Percentiles rank a stretch among this genome's conserved stretches.
Evolutionary conservation across 2,888 invertebrate species (phyloP).

Genomic region (Unio delphinus): DNA sequence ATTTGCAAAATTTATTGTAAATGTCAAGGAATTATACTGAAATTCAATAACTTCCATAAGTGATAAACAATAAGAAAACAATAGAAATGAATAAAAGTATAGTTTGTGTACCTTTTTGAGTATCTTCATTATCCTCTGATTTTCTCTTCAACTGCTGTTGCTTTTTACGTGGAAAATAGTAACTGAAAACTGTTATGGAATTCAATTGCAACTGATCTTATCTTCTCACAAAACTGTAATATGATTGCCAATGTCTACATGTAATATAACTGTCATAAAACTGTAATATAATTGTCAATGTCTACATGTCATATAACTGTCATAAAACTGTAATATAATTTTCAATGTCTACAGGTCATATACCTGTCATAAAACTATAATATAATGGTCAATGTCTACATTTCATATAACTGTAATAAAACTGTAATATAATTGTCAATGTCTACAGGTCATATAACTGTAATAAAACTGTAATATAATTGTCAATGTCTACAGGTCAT

Average conservation of each 20-base stretch:
- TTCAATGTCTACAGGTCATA: not conserved
- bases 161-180: slow-evolving; percentile 59
- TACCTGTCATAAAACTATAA: not conserved
- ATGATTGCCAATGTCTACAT: not conserved
- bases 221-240: not conserved
- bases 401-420: too few relatives aligned
- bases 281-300: not conserved
- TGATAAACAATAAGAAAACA: too few relatives aligned
- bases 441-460: too few relatives aligned
- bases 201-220: not conserved
- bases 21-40: too few relatives aligned
- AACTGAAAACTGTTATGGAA: slow-evolving; percentile 35
- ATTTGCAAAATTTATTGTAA: too few relatives aligned
- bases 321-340: not conserved
- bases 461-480: too few relatives aligned
- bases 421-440: too few relatives aligned
- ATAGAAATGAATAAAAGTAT: too few relatives aligned
- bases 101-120: slow-evolving; percentile 5
- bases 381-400: not conserved
- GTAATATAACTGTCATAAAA: not conserved
- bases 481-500: too few relatives aligned
- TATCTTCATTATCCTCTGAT: slow-evolving; percentile 1
- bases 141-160: slow-evolving; percentile 39
- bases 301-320: not conserved
- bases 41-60: too few relatives aligned